These are phyloP conservation scores for Todiramphus chloris DNA, from an alignment of 2,113 vertebrate genomes.

Conservation along the genomic window DNA sequence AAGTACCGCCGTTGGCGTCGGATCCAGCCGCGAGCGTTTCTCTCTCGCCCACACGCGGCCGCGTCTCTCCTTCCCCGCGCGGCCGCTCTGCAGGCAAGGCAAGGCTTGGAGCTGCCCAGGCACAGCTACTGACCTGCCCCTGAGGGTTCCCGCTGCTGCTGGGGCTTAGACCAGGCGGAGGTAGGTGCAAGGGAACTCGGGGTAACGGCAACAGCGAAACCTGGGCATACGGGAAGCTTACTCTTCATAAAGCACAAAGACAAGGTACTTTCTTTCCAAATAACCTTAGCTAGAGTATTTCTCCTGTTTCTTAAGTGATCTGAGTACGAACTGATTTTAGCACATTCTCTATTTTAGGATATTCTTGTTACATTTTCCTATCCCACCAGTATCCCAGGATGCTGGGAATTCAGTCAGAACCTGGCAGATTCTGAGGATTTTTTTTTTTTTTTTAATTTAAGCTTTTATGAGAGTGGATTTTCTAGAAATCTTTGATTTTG, in stretches of 20 bases:
- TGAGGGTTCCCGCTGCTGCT: not conserved
- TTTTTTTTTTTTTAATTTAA: not conserved
- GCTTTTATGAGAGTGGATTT: not conserved
- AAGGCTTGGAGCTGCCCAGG: not conserved
- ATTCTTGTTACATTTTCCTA: not conserved
- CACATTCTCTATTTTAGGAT: not conserved
- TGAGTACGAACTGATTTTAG: not conserved
- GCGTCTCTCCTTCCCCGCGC: not conserved
- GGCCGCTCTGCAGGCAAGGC: not conserved
- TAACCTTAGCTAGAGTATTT: not conserved
- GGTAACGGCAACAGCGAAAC: accelerated
- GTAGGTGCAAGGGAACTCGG: not conserved
- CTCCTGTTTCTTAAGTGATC: not conserved
- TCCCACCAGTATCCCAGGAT: not conserved
- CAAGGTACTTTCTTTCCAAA: not conserved
- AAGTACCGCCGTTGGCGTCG: accelerated
- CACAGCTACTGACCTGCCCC: not conserved
- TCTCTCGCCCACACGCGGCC: too few relatives aligned
- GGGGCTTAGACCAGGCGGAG: not conserved
- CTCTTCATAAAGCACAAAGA: slow-evolving; percentile 2
- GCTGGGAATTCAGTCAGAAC: not conserved
- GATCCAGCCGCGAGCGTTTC: not conserved
- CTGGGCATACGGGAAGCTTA: not conserved
- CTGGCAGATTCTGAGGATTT: not conserved
- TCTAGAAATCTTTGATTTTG: slow-evolving; percentile 4